Evolutionary conservation across 2,113 vertebrate species (phyloP).

Genomic region (Sorex fumeus): DNA sequence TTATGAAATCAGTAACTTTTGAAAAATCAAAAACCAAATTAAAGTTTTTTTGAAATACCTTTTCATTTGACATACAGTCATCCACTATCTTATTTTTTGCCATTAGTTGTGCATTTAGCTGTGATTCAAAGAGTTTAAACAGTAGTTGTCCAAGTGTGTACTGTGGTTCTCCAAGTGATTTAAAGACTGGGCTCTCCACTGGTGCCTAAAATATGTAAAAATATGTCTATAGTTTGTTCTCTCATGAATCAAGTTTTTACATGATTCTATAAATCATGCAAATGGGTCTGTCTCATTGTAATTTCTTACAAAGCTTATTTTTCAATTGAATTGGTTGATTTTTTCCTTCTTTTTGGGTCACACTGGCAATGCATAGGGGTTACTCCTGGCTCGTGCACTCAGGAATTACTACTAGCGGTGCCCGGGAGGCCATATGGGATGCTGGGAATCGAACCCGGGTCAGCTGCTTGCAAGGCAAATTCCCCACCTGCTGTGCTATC

Average conservation of each 20-base stretch:
- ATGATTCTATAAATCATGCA: no score
- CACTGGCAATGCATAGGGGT: no score
- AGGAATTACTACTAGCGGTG: no score
- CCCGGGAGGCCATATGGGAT: no score
- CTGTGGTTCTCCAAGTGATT: neutral
- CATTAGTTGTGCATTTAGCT: neutral
- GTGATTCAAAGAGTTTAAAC: neutral
- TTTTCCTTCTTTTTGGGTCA: no score
- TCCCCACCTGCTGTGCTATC: no score
- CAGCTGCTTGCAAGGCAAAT: no score
- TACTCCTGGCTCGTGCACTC: no score
- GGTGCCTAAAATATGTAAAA: no score
- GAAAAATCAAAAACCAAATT: neutral
- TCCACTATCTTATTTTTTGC: neutral
- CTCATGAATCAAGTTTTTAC: no score
- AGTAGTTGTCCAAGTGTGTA: neutral
- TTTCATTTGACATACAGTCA: neutral
- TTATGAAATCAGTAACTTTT: conserved; percentile 37
- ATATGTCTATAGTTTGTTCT: no score
- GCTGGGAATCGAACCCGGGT: no score
- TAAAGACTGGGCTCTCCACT: neutral
- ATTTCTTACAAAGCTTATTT: conserved; percentile 25
- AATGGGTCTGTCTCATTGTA: neutral
- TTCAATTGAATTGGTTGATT: neutral
- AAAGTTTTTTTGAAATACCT: conserved; percentile 16